These are phyloP conservation scores for Aporrectodea caliginosa DNA, from an alignment of 1,140 invertebrate genomes.

Conservation along the genomic window DNA sequence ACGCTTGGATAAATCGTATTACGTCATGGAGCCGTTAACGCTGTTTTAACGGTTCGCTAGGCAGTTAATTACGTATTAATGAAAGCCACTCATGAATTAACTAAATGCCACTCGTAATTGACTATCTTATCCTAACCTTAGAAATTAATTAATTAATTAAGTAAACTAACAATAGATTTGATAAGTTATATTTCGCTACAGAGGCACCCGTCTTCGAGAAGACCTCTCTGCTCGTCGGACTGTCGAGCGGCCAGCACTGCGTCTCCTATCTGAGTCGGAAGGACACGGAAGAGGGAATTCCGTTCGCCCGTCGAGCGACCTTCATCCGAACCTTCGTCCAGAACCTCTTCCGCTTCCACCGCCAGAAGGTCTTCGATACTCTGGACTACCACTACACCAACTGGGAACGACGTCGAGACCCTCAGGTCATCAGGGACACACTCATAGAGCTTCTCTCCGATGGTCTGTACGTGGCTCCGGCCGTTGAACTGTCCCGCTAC, in stretches of 20 bases:
- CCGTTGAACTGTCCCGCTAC: conserved; percentile 67
- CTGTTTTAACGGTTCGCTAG: too few relatives aligned
- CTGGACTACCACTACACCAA: conserved; percentile 96
- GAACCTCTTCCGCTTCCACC: conserved; percentile 79
- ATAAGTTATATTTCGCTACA: too few relatives aligned
- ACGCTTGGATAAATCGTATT: too few relatives aligned
- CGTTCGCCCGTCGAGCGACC: conserved; percentile 67
- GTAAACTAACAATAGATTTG: too few relatives aligned
- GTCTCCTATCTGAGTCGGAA: not conserved
- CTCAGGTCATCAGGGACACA: conserved; percentile 82
- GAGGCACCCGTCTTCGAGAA: not conserved
- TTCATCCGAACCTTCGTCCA: conserved; percentile 87
- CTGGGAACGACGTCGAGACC: conserved; percentile 82
- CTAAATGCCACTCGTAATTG: too few relatives aligned
- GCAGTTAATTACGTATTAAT: too few relatives aligned
- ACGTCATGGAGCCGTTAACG: too few relatives aligned
- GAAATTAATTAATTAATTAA: too few relatives aligned
- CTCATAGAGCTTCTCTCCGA: conserved; percentile 87
- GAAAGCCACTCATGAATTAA: too few relatives aligned
- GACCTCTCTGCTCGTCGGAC: not conserved
- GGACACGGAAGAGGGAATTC: not conserved
- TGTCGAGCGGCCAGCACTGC: not conserved
- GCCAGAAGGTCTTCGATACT: conserved; percentile 95
- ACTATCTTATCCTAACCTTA: too few relatives aligned
- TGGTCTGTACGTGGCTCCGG: conserved; percentile 79